These are phyloP conservation scores for Platygyra sinensis DNA, from an alignment of 64 coral and sea anemone genomes.

Conservation along the genomic window DNA sequence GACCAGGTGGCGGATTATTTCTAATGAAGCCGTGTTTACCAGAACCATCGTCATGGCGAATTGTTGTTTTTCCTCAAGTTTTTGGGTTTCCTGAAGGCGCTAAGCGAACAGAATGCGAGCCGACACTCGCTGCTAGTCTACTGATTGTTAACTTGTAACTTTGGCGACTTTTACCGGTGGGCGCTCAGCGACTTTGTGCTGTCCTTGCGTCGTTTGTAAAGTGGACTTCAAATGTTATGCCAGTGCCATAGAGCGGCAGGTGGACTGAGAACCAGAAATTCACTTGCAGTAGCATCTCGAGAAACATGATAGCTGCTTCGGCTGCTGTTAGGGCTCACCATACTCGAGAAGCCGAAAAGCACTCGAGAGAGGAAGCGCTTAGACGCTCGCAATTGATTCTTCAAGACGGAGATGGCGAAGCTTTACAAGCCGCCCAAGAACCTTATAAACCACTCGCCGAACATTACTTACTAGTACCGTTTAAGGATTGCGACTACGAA, in stretches of 20 bases:
- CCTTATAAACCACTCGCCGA: constrained; percentile 53
- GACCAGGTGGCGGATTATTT: constrained; percentile 95
- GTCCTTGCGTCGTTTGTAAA: constrained; percentile 48
- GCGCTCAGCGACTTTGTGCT: constrained; percentile 24
- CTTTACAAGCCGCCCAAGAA: constrained; percentile 30
- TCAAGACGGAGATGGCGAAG: constrained; percentile 40
- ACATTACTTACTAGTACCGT: constrained; percentile 92
- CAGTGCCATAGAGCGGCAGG: constrained; percentile 85
- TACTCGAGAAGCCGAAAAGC: constrained; percentile 59
- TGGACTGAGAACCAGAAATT: constrained; percentile 83
- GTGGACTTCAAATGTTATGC: constrained; percentile 99
- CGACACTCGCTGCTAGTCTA: constrained; percentile 35
- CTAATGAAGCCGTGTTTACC: constrained; percentile 98
- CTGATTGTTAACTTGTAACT: constrained; percentile 43
- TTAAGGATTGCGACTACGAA: constrained; percentile 88
- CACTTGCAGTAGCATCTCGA: constrained; percentile 79
- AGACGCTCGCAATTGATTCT: constrained; percentile 73
- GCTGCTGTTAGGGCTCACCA: constrained; percentile 88
- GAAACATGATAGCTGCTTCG: constrained; percentile 90
- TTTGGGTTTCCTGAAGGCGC: constrained; percentile 82
- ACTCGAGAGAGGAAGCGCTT: constrained; percentile 69
- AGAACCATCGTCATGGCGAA: constrained; percentile 99
- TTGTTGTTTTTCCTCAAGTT: constrained; percentile 96
- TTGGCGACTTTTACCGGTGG: constrained; percentile 51
- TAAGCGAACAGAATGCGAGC: constrained; percentile 25